Conservation (phyloP, 1,140 invertebrate genomes). For the Akabosia matsudoensis region DNA sequence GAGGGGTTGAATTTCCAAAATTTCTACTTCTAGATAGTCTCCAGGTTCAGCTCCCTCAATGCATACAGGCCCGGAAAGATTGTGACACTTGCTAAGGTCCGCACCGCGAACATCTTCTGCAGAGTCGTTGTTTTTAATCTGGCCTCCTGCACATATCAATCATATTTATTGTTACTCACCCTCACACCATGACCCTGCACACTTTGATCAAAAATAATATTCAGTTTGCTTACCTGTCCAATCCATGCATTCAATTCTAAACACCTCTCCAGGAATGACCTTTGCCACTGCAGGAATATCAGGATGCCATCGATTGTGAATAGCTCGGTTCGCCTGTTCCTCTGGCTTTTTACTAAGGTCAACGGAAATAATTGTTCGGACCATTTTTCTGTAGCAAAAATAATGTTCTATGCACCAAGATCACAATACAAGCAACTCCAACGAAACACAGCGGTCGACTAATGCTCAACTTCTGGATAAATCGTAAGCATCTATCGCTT, state of each 20-base stretch:
- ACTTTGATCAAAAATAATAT: not conserved
- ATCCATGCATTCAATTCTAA: constrained; percentile 39
- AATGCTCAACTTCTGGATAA: no score
- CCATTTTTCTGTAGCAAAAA: no score
- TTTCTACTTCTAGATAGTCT: constrained; percentile 40
- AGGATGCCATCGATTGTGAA: constrained; percentile 24
- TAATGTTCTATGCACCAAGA: no score
- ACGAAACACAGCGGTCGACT: no score
- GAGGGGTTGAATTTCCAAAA: constrained; percentile 25
- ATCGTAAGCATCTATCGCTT: no score
- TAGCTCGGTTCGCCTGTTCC: not conserved
- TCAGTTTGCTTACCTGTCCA: constrained; percentile 30
- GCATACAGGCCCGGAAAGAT: constrained; percentile 33
- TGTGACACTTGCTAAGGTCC: not conserved
- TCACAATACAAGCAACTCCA: no score
- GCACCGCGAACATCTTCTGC: constrained; percentile 28
- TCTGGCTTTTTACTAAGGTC: not conserved
- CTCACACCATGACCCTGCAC: not conserved
- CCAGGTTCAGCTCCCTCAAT: constrained; percentile 40
- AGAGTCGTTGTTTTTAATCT: constrained; percentile 38
- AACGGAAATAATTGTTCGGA: not conserved
- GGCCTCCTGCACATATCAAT: constrained; percentile 23
- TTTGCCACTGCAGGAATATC: constrained; percentile 33
- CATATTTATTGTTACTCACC: no score
- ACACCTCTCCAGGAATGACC: constrained; percentile 32